A percentile compares a stretch with the other conserved stretches of the same genome.
Conservation (phyloP, 2,797 vertebrate species). For the Vireo griseus region DNA sequence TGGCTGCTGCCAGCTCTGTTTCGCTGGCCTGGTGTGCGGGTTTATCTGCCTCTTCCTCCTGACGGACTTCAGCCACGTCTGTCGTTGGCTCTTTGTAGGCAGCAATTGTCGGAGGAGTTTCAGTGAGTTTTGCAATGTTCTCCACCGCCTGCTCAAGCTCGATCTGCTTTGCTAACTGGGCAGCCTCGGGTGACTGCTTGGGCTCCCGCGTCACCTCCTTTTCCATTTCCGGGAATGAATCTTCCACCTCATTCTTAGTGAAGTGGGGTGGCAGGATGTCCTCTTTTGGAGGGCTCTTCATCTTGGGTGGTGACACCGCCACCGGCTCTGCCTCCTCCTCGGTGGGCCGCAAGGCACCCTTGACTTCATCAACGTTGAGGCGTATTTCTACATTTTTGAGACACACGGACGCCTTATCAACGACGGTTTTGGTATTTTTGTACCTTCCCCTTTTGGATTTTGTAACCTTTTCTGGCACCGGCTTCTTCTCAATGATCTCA, state of each 20-base stretch:
- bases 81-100: conserved; percentile 83
- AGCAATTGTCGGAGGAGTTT: conserved; percentile 74
- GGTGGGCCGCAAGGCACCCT: conserved; percentile 75
- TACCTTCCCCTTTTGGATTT: conserved; percentile 81
- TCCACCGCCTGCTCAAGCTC: conserved; percentile 96
- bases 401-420: conserved; percentile 83
- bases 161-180: conserved; percentile 87
- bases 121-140: conserved; percentile 92
- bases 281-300: conserved; percentile 77
- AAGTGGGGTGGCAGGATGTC: conserved; percentile 58
- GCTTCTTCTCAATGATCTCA: conserved; percentile 79
- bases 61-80: conserved; percentile 71
- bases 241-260: conserved; percentile 71
- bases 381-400: conserved; percentile 85
- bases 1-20: conserved; percentile 95
- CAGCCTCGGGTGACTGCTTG: conserved; percentile 79
- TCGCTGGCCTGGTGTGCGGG: conserved; percentile 90
- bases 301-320: conserved; percentile 72
- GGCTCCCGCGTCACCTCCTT: conserved; percentile 76
- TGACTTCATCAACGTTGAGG: conserved; percentile 82
- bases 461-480: conserved; percentile 66
- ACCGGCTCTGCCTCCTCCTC: conserved; percentile 74
- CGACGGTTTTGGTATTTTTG: conserved; percentile 79
- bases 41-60: conserved; percentile 87
- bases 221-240: conserved; percentile 59